A percentile compares a stretch with the other conserved stretches of the same genome.
Conservation (phyloP, 2,888 invertebrate genomes). For the Volucella inanis region DNA sequence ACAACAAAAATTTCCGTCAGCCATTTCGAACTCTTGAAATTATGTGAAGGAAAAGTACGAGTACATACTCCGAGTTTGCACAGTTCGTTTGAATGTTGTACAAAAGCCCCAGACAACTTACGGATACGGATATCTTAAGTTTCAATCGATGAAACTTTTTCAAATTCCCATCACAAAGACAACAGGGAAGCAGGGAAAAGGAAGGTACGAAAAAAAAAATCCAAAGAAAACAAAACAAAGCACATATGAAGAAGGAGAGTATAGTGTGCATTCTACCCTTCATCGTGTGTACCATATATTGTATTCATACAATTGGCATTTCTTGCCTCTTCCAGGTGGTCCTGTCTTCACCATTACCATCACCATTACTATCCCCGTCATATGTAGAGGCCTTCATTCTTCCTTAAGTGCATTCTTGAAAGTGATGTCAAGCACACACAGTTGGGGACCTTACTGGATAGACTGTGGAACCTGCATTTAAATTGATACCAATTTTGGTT, state of each 20-base stretch:
- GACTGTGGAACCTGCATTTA: conserved; percentile 73
- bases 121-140: conserved; percentile 72
- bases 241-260: conserved; percentile 7
- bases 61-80: not conserved
- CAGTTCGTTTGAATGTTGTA: conserved; percentile 4
- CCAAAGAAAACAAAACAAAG: conserved; percentile 39
- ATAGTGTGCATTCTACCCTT: conserved; percentile 51
- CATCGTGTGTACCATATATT: conserved; percentile 58
- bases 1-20: conserved; percentile 34
- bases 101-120: conserved; percentile 64
- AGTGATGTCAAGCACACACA: conserved; percentile 71
- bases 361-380: not conserved
- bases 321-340: conserved; percentile 22
- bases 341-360: not conserved
- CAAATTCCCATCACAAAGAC: conserved; percentile 48
- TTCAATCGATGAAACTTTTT: conserved; percentile 68
- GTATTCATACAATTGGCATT: conserved; percentile 59
- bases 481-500: conserved; percentile 78
- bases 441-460: conserved; percentile 64
- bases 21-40: conserved; percentile 44
- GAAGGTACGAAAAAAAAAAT: conserved; percentile 18
- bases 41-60: conserved; percentile 42
- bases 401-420: conserved; percentile 70
- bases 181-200: conserved; percentile 30
- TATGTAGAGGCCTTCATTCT: conserved; percentile 33